phyloP scores from a whole-genome alignment of 1,140 invertebrate genomes.

The Drosophila auraria region DNA sequence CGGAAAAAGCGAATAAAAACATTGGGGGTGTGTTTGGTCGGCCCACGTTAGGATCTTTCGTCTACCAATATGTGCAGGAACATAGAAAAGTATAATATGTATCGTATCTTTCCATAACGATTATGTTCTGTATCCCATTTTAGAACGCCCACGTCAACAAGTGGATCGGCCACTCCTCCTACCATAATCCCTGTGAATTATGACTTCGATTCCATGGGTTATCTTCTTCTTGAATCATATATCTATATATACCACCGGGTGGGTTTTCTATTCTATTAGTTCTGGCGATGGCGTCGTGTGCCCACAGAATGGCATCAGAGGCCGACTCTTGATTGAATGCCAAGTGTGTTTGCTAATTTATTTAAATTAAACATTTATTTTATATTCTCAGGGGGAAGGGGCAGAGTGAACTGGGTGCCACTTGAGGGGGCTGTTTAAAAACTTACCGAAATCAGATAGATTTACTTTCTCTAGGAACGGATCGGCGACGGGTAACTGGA shows the following conservation, averaged over 20 bases:
- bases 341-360: conserved; percentile 64
- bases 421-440: conserved; percentile 4
- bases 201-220: conserved; percentile 31
- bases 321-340: conserved; percentile 56
- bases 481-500: conserved; percentile 94
- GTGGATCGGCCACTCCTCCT: conserved; percentile 1
- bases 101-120: conserved; percentile 8
- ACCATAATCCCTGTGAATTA: conserved; percentile 39
- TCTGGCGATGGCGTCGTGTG: conserved; percentile 60
- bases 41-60: not conserved
- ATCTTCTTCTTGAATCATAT: not conserved
- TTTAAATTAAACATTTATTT: conserved; percentile 44
- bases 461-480: conserved; percentile 95
- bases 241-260: conserved; percentile 7
- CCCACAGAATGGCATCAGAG: conserved; percentile 31
- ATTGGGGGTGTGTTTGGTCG: conserved; percentile 48
- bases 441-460: conserved; percentile 93
- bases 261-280: conserved; percentile 10
- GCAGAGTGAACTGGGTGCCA: not conserved
- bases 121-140: conserved; percentile 10
- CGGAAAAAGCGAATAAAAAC: conserved; percentile 3
- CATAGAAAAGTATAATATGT: not conserved
- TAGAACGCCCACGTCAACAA: conserved; percentile 10
- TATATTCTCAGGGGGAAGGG: not conserved
- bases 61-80: not conserved